Percentiles rank a stretch among this genome's conserved stretches.
These are phyloP conservation scores for Mellivora capensis DNA, from an alignment of 2,113 vertebrate species.

Conservation along the genomic window DNA sequence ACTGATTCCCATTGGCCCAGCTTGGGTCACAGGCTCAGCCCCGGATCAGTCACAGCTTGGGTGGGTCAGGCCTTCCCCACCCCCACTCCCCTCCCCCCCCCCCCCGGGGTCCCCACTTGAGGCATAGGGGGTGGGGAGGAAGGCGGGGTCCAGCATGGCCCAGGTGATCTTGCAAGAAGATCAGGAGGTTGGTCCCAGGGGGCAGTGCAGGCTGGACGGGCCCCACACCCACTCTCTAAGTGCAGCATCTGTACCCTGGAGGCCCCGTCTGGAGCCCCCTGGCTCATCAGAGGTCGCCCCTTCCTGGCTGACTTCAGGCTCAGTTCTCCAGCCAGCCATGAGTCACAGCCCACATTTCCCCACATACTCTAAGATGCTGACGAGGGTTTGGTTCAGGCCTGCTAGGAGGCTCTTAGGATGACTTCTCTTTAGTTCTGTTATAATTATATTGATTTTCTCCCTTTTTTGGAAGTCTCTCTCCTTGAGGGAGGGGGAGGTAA, in stretches of 20 bases:
- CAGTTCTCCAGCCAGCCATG: background rate
- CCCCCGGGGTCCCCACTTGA: background rate
- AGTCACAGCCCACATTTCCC: background rate
- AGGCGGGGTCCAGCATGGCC: rapidly evolving
- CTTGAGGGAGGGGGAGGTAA: background rate
- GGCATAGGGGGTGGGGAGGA: background rate
- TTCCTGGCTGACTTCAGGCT: background rate
- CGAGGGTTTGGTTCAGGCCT: background rate
- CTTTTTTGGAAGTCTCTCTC: background rate
- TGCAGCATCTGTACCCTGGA: background rate
- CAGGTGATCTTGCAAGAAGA: background rate
- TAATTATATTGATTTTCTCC: background rate
- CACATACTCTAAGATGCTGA: background rate
- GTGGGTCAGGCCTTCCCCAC: background rate
- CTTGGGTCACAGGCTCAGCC: background rate
- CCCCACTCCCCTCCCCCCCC: too few species aligned
- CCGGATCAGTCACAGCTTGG: background rate
- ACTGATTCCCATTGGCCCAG: background rate
- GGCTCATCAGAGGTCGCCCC: background rate
- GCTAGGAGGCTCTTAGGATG: background rate
- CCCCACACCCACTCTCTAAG: background rate
- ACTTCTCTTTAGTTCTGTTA: background rate
- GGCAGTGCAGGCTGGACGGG: background rate
- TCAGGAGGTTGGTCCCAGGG: rapidly evolving
- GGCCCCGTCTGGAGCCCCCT: background rate